Base-by-base conservation (phyloP, 2,888 invertebrate genomes). In the Chrysolina oricalcia region DNA sequence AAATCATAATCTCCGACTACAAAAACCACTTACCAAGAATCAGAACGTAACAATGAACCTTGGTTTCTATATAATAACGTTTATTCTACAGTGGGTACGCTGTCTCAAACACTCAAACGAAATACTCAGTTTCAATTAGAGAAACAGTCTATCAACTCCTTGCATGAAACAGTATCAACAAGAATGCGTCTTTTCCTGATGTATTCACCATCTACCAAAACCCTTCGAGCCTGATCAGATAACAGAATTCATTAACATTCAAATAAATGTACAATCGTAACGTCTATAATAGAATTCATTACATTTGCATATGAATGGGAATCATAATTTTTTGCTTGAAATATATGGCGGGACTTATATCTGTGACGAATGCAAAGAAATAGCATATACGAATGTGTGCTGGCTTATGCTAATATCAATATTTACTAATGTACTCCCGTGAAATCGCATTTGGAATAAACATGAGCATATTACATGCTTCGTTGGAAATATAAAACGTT, bases 241-340 rank as follows among this genome's bases (percentile, higher is more conserved):
- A 43, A 70, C 35, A 17, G 13, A 48, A 35, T 9, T 43, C 59
- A 81, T 83, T 85, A 84, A 81, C 85, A 85, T 85, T 85, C 82
- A 84, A 85, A 85, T 86, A 85, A 83, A 85, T 84, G 85, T 84
- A 84, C 82, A 84, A 85, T 86, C 84, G 84, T 85, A 85, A 86
- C 85, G 85, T 85, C 85, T 85, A 85, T 85, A 83, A 84, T 82
- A 84, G 79, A 83, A 84, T 84, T 83, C 82, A 79, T 80, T 78
- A 76, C 82, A 86, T 86, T 85, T 85, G 83, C 85, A 86, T 86
- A 80, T 83, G 84, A 86, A 86, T 84, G 82, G 80, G 81, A 73
- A 74, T 78, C 80, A 77, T 83, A 84, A 82, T 81, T 81, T 79
- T 75, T 75, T 69, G 71, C 41, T 68, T 0, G 41, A 59, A 74